These are phyloP conservation scores for Eutrigla gurnardus DNA, from an alignment of 2,797 vertebrate genomes.

Conservation along the genomic window DNA sequence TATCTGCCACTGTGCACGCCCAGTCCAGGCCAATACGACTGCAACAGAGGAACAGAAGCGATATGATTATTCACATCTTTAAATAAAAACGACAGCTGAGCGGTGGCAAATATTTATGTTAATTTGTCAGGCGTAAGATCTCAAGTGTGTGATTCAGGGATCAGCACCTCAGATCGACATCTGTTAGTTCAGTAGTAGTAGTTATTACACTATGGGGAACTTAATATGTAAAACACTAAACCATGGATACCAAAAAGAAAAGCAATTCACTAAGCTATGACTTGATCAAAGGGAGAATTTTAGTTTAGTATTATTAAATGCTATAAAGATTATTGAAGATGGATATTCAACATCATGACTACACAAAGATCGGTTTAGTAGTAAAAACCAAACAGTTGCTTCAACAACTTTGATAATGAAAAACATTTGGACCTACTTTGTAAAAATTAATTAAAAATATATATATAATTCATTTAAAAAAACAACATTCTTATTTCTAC, in stretches of 20 bases:
- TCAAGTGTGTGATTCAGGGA: not conserved
- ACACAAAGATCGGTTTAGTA: too few relatives aligned
- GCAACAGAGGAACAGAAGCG: slow-evolving; percentile 19
- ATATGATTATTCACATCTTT: not conserved
- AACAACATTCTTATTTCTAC: not conserved
- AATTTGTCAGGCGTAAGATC: not conserved
- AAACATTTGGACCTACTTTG: not conserved
- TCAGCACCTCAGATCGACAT: not conserved
- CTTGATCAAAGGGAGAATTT: not conserved
- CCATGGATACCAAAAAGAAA: not conserved
- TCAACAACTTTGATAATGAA: too few relatives aligned
- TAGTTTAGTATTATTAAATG: too few relatives aligned
- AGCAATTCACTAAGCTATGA: not conserved
- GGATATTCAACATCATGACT: too few relatives aligned
- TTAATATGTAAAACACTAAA: not conserved
- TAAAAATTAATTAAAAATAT: not conserved
- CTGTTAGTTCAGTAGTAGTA: not conserved
- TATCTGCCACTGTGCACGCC: slow-evolving; percentile 96
- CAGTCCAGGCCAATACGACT: slow-evolving; percentile 97
- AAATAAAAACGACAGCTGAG: not conserved
- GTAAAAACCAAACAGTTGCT: too few relatives aligned
- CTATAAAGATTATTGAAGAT: too few relatives aligned
- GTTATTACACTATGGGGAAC: not conserved
- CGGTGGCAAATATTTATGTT: not conserved
- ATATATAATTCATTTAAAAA: not conserved